Evolutionary conservation across 1,140 invertebrate species (phyloP), one percentile per base, ranked within the genome.

Genomic region (Fragariocoptes setiger): DNA sequence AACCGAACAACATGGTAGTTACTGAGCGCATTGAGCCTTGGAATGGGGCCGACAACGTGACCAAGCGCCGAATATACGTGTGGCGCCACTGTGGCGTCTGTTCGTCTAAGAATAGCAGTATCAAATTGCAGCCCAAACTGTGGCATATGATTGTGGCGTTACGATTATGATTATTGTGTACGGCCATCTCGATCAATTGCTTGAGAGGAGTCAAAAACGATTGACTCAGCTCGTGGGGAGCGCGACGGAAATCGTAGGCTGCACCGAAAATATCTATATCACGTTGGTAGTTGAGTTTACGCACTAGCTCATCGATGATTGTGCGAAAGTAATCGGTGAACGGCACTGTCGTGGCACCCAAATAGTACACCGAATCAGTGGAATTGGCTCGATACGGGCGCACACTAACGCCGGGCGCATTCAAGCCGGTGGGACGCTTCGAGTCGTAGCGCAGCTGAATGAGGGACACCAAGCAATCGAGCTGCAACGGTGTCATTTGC

Each of bases 391-490:
- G 76, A 18, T 79, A 77, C 37, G 92, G 65, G 41, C 68, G 56
- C 12, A 74, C 76, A 12, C 80, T 69, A 0, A 95, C 88, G n/a
- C 88, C 90, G 37, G 68, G 68, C 38, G 72, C 62, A 57, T 85
- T 83, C 12, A 52, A 62, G 0, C 86, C 88, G 20, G 63, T 79
- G 44, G 76, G 64, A 0, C 80, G 88, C 1, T 59, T 61, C 57
- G 75, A 75, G 54, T 95, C 67, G 62, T 92, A 97, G 38, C 67
- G 65, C 15, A 95, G 60, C 56, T 60, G 41, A 40, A 47, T 46
- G 21, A 95, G 95, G 57, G 95, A 86, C 38, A 88, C 70, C 72
- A 79, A 94, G 56, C 90, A 97, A 52, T 95, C 83, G 37, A 95
- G 78, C n/a, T 83, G 66, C 36, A 74, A 60, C 35, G 85, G 82